These are phyloP conservation scores for Calephelis perditalis DNA, from an alignment of 2,888 invertebrate species.

Conservation along the genomic window DNA sequence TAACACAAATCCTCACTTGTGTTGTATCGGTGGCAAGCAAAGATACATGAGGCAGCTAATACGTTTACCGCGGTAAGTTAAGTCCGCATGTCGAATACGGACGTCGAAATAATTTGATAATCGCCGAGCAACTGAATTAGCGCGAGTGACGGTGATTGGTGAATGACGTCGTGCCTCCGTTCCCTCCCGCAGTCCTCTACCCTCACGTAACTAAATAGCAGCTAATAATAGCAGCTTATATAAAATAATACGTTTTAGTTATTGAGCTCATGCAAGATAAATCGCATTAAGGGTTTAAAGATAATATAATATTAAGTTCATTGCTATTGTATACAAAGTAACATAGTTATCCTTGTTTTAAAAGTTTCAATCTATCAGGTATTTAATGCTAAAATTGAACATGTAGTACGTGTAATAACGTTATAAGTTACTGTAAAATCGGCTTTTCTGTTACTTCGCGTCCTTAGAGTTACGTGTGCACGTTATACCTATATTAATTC, in stretches of 20 bases:
- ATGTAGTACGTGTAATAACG: too few relatives aligned
- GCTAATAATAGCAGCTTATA: constrained; percentile 1
- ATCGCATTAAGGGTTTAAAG: too few relatives aligned
- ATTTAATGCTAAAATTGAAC: too few relatives aligned
- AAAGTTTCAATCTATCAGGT: too few relatives aligned
- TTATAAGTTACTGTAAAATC: too few relatives aligned
- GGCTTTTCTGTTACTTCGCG: too few relatives aligned
- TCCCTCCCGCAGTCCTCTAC: constrained; percentile 25
- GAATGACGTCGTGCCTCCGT: constrained; percentile 28
- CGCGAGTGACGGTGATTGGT: constrained; percentile 31
- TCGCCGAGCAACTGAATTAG: constrained; percentile 50
- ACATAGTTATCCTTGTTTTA: too few relatives aligned
- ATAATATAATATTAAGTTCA: too few relatives aligned
- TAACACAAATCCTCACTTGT: constrained; percentile 53
- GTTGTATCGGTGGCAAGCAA: constrained; percentile 53
- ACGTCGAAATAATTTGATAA: constrained; percentile 59
- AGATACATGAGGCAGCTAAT: constrained; percentile 62
- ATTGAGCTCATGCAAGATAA: background rate
- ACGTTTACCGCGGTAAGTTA: constrained; percentile 50
- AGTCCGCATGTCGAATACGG: constrained; percentile 57
- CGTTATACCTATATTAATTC: too few relatives aligned
- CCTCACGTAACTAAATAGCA: constrained; percentile 1
- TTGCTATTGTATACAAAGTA: too few relatives aligned
- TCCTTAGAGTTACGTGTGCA: too few relatives aligned
- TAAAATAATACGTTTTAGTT: background rate